phyloP scores from a whole-genome alignment of 2,797 vertebrate genomes.

The Rhadinocentrus ornatus region DNA sequence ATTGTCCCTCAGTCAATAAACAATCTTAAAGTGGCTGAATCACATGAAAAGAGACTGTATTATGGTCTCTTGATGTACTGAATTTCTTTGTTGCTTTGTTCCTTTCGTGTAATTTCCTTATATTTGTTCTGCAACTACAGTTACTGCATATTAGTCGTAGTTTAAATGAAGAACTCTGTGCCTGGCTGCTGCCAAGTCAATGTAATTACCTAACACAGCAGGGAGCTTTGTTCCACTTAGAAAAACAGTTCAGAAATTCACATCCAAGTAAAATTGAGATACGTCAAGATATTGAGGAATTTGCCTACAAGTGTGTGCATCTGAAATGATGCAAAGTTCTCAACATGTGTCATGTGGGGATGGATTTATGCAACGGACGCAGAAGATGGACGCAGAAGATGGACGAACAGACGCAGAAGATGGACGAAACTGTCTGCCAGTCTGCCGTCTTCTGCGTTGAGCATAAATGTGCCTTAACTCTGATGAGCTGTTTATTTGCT shows the following conservation, averaged over 20 bases:
- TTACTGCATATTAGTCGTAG: conserved; percentile 38
- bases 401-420: too few species aligned
- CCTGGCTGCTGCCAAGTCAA: conserved; percentile 49
- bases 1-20: background rate
- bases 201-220: conserved; percentile 63
- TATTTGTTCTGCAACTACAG: conserved; percentile 31
- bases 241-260: conserved; percentile 60
- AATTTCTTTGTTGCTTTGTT: conserved; percentile 3
- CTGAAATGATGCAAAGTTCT: conserved; percentile 47
- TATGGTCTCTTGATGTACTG: background rate
- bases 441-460: too few species aligned
- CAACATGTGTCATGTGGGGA: conserved; percentile 20
- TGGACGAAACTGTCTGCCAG: too few species aligned
- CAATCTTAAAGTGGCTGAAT: conserved; percentile 1
- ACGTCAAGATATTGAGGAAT: conserved; percentile 55
- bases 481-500: background rate
- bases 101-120: background rate
- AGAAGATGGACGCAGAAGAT: too few species aligned
- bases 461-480: background rate
- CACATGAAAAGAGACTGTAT: conserved; percentile 1
- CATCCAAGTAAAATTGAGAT: conserved; percentile 47
- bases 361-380: conserved; percentile 31
- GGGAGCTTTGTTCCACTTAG: conserved; percentile 57
- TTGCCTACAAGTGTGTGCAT: conserved; percentile 54
- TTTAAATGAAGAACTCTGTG: conserved; percentile 49